Evolutionary conservation across 2,888 invertebrate genomes (phyloP), one percentile per base, ranked within the genome.

Genomic region (Pammene fasciana): DNA sequence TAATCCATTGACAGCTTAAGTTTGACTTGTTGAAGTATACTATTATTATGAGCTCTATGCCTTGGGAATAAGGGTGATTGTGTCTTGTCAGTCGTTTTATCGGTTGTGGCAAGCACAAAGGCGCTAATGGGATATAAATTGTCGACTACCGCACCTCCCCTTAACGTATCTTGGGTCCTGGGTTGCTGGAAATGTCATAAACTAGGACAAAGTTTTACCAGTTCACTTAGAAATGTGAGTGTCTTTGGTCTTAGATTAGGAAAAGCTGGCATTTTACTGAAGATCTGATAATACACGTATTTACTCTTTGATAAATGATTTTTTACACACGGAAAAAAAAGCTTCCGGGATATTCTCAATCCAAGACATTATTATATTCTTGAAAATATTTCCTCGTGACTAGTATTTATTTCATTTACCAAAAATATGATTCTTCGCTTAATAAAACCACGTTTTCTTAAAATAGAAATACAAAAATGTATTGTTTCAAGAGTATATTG

Each of bases 101-200:
- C 76, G 76, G 75, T 80, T 85, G 83, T 82, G 82, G 82, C 80
- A 72, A 77, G 74, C 78, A 86, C 86, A 87, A 85, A 85, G 82
- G 84, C 85, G 85, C 84, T 90, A 90, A 90, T 90, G 90, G 80
- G 87, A 88, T 87, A 89, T 90, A 90, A 89, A 90, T 90, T 88
- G 87, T 86, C 86, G 85, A 76, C 79, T 78, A 73, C 80, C 84
- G 75, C 67, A 65, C 71, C 73, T 66, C 67, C 67, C 72, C 52
- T 68, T 65, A 56, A 48, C 59, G 70, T 64, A 59, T 65, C 65
- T 70, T 48, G 55, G 70, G 60, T 41, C 26, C 5, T 43, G 3
- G 18, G 54, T 48, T 65, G 13, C 70, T 65, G 8, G 70, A 70
- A 59, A 70, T 41, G 61, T 67, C 67, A 34, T 52, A 64, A 45